Evolutionary conservation across 2,113 vertebrate genomes (phyloP).

Genomic region (Pomatostomus ruficeps): DNA sequence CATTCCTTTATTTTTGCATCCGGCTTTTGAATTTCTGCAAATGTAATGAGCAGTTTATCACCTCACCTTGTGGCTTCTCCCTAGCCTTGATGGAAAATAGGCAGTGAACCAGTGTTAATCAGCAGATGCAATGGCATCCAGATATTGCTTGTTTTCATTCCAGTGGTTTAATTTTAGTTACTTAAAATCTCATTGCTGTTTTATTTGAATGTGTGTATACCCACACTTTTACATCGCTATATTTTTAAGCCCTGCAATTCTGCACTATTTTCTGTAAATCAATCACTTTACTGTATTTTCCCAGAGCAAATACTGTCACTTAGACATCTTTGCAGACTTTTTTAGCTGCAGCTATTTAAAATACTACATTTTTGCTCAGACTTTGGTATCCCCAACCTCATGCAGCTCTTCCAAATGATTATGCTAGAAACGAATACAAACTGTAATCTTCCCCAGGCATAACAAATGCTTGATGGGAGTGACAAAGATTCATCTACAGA

Average conservation of each 20-base stretch:
- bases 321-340: background rate
- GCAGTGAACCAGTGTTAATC: background rate
- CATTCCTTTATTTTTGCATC: background rate
- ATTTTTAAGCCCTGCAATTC: background rate
- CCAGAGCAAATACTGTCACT: background rate
- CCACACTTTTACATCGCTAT: background rate
- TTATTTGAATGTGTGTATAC: background rate
- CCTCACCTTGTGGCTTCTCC: background rate
- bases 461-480: background rate
- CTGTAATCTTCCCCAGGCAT: background rate
- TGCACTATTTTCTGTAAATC: background rate
- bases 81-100: background rate
- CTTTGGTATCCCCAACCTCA: background rate
- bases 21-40: background rate
- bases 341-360: background rate
- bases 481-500: background rate
- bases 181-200: background rate
- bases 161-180: background rate
- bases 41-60: background rate
- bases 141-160: background rate
- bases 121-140: background rate
- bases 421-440: background rate
- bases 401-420: background rate
- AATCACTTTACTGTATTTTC: background rate
- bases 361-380: background rate